Base-by-base conservation (phyloP, 2,797 vertebrate species). In the Oceanodroma leucorhoa region DNA sequence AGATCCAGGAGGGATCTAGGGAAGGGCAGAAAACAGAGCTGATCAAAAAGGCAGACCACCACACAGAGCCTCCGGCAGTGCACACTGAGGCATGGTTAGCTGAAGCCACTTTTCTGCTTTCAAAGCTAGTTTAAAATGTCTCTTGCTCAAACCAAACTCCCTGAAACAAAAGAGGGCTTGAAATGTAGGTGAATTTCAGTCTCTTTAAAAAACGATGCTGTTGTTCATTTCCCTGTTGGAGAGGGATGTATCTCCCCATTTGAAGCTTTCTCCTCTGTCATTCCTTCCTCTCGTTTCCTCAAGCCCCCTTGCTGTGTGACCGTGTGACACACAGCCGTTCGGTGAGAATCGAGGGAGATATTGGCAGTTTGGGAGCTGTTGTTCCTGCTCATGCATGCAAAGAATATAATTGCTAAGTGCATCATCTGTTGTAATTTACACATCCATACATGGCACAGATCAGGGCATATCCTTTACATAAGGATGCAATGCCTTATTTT, bases 391-490 rank as follows among this genome's bases (percentile, higher is more conserved):
- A 97, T 96, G 96, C 97, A 98, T 98, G 96, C 96, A 96, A 97
- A 96, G 96, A 97, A 95, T 96, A 94, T 98, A 98, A 98, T 97
- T 98, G 97, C 96, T 95, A 97, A 98, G 97, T 91, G 95, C 96
- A 97, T 98, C 96, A 96, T 97, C 97, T 97, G 97, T 96, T 97
- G 95, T 97, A 97, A 98, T 98, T 98, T 98, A 96, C 97, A 97
- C 89, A 96, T 97, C 73, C 92, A 95, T 51, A 96, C 86, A 89
- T 38, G 95, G 89, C 87, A 72, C 60, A 13, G 89, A 97, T 94
- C 82, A 96, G 87, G 95, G 62, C 88, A 95, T 36, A 36, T 83
- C 79, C 89, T 96, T 95, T 92, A 81, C 89, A 75, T 61, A 75
- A 19, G 50, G 81, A 89, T 75, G 71, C 79, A 58, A 50, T 50